Percentiles rank a stretch among this genome's conserved stretches.
Conservation (phyloP, 2,797 vertebrate species). For the Rallus crepitans region DNA sequence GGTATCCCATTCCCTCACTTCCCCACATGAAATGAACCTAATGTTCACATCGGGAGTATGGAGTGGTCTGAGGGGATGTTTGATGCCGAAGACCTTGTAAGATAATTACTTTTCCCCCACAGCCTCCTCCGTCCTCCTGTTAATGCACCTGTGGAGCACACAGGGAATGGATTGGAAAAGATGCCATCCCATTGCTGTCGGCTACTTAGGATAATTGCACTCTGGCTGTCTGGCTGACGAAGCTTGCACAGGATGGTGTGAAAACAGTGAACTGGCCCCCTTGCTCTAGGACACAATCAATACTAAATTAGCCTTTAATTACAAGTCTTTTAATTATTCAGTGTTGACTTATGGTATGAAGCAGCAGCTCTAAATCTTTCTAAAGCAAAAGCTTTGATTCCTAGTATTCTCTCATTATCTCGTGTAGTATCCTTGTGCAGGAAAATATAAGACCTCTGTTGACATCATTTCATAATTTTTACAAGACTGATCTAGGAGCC, state of each 20-base stretch:
- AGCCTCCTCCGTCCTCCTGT: neutral
- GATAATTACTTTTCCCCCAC: neutral
- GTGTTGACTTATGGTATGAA: slow-evolving; percentile 74
- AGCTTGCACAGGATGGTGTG: neutral
- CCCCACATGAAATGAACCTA: neutral
- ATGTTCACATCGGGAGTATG: neutral
- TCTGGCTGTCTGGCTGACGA: slow-evolving; percentile 1
- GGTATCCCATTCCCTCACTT: neutral
- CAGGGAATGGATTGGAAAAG: neutral
- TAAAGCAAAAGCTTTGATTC: slow-evolving; percentile 41
- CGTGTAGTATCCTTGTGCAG: neutral
- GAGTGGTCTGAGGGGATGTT: neutral
- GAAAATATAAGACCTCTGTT: slow-evolving; percentile 18
- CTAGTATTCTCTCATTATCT: neutral
- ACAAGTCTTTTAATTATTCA: slow-evolving; percentile 85
- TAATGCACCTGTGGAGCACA: slow-evolving; percentile 37
- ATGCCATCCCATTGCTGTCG: neutral
- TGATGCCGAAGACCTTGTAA: neutral
- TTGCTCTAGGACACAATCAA: slow-evolving; percentile 79
- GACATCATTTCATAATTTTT: slow-evolving; percentile 52
- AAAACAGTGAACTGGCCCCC: neutral
- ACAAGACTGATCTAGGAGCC: slow-evolving; percentile 25
- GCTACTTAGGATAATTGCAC: neutral
- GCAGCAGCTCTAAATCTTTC: slow-evolving; percentile 69
- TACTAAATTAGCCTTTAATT: slow-evolving; percentile 82